Percentiles rank a stretch among this genome's conserved stretches.
These are phyloP conservation scores for Raja brachyura DNA, from an alignment of 2,113 vertebrate species.

Conservation along the genomic window DNA sequence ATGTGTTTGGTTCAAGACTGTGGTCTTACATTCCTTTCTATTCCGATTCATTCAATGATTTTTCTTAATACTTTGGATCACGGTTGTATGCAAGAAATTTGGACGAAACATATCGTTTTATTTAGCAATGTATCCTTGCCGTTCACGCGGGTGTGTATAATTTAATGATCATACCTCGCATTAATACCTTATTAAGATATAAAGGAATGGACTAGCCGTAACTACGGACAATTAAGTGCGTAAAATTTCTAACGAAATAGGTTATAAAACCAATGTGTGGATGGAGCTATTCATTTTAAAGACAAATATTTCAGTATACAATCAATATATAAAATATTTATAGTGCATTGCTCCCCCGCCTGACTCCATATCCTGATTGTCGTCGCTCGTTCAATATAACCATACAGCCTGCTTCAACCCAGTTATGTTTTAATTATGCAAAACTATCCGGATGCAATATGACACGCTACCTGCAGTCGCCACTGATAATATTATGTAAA, in stretches of 20 bases:
- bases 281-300: not conserved
- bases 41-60: not conserved
- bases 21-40: not conserved
- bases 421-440: not conserved
- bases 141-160: not conserved
- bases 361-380: not conserved
- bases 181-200: not conserved
- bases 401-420: not conserved
- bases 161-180: not conserved
- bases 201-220: not conserved
- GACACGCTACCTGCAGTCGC: not conserved
- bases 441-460: not conserved
- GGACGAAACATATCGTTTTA: not conserved
- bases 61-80: not conserved
- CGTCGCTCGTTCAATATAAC: not conserved
- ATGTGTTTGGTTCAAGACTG: not conserved
- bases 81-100: not conserved
- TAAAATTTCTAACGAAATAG: not conserved
- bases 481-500: constrained; percentile 20
- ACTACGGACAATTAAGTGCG: not conserved
- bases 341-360: not conserved
- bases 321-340: not conserved
- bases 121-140: not conserved
- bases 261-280: not conserved
- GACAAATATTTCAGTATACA: not conserved